Base-by-base conservation (phyloP, 2,888 invertebrate species). In the Phyllotreta cruciferae region DNA sequence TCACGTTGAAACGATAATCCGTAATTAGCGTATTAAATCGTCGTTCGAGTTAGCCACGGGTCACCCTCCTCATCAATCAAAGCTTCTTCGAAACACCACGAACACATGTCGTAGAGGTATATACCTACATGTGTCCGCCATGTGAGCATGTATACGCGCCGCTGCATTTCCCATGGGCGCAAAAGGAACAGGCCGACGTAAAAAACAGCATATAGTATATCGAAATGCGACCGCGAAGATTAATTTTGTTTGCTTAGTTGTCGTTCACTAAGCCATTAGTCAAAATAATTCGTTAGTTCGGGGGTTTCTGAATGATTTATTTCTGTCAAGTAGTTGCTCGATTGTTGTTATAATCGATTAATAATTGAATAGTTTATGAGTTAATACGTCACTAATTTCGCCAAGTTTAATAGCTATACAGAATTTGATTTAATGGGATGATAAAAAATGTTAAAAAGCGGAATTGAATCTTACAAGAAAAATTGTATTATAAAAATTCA, bases 21-120 rank as follows among this genome's bases (percentile, higher is more conserved):
- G 44, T 3, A 45, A 69, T 67, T 69, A 67, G 66, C 66, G 13
- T 64, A 62, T 53, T 38, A 55, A 62, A 66, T 56, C 54, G 50
- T 55, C 60, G 63, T 69, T 65, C 24, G 62, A 65, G 70, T 74
- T 72, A 71, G 75, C 73, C 76, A 76, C 74, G 75, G 77, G 77
- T 76, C 77, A 76, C 71, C 24, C 24, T 72, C 74, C 71, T 75
- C 75, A 77, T 77, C 76, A 76, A 78, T 78, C 76, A 78, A 70
- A 66, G 70, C 65, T 69, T 66, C 67, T 62, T 63, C 60, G 70
- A 64, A 68, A 62, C 14, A 24, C 24, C 24, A 24, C 49, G 39
- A 63, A 65, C 70, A 72, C 66, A 70, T 73, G 71, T 68, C 24
- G 24, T 3, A 24, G 24, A 24, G 24, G n/a, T n/a, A n/a, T n/a